These are phyloP conservation scores for Eupithecia subfuscata DNA, from an alignment of 2,888 invertebrate species.

Conservation along the genomic window DNA sequence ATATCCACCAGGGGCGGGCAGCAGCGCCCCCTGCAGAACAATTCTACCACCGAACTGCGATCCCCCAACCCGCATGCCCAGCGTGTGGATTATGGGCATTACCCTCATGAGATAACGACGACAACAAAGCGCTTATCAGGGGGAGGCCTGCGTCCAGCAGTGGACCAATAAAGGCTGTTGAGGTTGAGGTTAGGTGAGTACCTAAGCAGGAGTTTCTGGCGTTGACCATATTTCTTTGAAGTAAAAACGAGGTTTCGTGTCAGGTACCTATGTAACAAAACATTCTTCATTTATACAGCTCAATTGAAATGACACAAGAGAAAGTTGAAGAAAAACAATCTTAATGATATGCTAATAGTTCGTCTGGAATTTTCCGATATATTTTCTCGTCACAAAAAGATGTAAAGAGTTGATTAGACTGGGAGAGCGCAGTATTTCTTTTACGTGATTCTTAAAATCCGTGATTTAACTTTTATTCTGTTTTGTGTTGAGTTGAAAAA, in stretches of 20 bases:
- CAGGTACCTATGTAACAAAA: background rate
- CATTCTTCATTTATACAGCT: background rate
- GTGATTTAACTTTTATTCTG: background rate
- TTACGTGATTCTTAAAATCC: background rate
- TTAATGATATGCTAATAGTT: conserved; percentile 15
- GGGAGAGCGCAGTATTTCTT: background rate
- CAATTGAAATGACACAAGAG: conserved; percentile 7
- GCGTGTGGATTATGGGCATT: no score
- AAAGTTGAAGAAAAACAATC: conserved; percentile 21
- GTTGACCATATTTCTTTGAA: no score
- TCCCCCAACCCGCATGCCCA: no score
- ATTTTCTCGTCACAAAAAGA: conserved; percentile 14
- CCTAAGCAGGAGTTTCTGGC: no score
- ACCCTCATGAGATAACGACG: no score
- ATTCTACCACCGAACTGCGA: no score
- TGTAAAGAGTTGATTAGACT: background rate
- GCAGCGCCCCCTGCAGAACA: no score
- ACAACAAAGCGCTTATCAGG: no score
- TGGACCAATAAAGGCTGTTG: no score
- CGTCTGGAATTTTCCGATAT: conserved; percentile 17
- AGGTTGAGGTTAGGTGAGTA: no score
- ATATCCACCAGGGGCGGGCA: no score
- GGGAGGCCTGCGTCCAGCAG: no score
- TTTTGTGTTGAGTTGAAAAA: background rate
- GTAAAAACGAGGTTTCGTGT: background rate